These are phyloP conservation scores for Nemotelus pantherinus DNA, from an alignment of 2,888 invertebrate species.

Conservation along the genomic window DNA sequence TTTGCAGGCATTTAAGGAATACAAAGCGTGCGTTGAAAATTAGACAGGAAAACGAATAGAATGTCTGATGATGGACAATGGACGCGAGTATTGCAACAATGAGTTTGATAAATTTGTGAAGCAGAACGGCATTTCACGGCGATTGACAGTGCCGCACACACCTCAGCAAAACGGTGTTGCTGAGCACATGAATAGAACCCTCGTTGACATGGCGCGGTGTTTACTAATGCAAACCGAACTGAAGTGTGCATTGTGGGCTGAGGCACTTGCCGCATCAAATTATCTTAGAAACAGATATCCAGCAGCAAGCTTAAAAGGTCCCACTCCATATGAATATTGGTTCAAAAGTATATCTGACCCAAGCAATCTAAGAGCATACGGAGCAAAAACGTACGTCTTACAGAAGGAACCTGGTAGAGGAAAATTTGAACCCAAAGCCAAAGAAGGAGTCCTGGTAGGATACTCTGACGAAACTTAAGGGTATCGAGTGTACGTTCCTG, in stretches of 20 bases:
- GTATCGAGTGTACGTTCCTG: conserved; percentile 53
- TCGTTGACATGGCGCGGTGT: conserved; percentile 54
- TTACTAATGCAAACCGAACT: conserved; percentile 54
- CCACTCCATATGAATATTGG: conserved; percentile 54
- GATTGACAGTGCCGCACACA: conserved; percentile 33
- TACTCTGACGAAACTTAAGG: conserved; percentile 53
- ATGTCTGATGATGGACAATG: conserved; percentile 47
- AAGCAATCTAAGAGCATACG: conserved; percentile 1
- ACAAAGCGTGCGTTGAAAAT: conserved; percentile 46
- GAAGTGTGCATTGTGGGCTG: conserved; percentile 52
- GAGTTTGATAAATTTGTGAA: conserved; percentile 42
- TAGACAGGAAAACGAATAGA: conserved; percentile 48
- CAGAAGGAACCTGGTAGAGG: conserved; percentile 48
- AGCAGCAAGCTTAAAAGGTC: conserved; percentile 46
- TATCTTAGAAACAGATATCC: conserved; percentile 51
- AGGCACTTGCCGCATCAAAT: conserved; percentile 50
- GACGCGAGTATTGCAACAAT: conserved; percentile 44
- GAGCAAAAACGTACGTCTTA: conserved; percentile 38
- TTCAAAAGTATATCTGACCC: neutral
- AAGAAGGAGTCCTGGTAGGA: conserved; percentile 52
- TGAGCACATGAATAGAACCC: conserved; percentile 49
- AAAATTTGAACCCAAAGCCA: conserved; percentile 53
- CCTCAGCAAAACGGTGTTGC: conserved; percentile 52
- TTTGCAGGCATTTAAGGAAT: conserved; percentile 35
- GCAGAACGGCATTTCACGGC: conserved; percentile 35